Percentiles rank a stretch among this genome's conserved stretches.
These are phyloP conservation scores for Synanthedon tipuliformis DNA, from an alignment of 2,888 invertebrate species.

Conservation along the genomic window DNA sequence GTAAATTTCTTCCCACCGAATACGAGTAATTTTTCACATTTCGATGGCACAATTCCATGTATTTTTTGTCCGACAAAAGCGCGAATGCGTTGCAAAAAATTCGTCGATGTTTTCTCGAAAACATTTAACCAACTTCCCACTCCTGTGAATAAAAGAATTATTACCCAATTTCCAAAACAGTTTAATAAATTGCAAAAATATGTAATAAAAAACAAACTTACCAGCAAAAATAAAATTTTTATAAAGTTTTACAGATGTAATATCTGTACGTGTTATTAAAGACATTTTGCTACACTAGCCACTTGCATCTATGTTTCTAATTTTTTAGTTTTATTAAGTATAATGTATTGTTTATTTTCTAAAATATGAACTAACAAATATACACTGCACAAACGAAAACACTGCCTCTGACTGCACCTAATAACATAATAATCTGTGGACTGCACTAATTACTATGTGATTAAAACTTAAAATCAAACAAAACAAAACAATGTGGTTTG, in stretches of 20 bases:
- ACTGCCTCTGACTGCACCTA: too few species aligned
- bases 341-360: too few species aligned
- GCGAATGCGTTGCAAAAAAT: conserved; percentile 20
- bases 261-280: conserved; percentile 43
- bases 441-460: too few species aligned
- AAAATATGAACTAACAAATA: too few species aligned
- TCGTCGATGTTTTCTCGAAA: conserved; percentile 22
- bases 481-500: too few species aligned
- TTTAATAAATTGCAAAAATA: too few species aligned
- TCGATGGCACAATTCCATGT: conserved; percentile 60
- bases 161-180: background rate
- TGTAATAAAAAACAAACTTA: conserved; percentile 14
- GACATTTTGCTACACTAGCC: conserved; percentile 12
- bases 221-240: conserved; percentile 55
- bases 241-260: conserved; percentile 61
- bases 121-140: conserved; percentile 59
- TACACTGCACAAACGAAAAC: too few species aligned
- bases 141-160: conserved; percentile 34
- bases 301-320: too few species aligned
- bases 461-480: too few species aligned
- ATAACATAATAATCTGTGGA: too few species aligned
- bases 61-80: conserved; percentile 66
- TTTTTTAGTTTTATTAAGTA: too few species aligned
- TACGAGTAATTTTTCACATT: conserved; percentile 41
- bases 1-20: conserved; percentile 71